Conservation (phyloP, 1,140 invertebrate species). For the Drosophila yakuba region DNA sequence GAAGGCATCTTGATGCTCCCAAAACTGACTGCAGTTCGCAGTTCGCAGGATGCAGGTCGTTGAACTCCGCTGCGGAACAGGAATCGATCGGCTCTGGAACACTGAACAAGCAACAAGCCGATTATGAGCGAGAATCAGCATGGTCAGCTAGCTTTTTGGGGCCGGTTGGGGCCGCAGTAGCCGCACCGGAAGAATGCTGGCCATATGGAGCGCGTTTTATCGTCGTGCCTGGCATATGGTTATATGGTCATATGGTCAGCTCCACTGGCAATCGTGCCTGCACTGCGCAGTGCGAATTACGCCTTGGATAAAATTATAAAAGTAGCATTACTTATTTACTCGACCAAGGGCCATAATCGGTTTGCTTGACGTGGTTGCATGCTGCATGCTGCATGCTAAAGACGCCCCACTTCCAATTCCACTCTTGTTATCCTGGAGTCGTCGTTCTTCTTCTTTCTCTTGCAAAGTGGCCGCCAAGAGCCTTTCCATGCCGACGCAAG, state of each 20-base stretch:
- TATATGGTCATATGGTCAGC: constrained; percentile 4
- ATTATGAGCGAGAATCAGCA: constrained; percentile 4
- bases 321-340: too few relatives aligned
- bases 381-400: too few relatives aligned
- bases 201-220: constrained; percentile 24
- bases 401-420: too few relatives aligned
- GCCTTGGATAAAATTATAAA: background rate
- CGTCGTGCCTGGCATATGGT: constrained; percentile 23
- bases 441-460: background rate
- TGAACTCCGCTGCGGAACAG: constrained; percentile 30
- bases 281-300: constrained; percentile 8
- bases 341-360: too few relatives aligned
- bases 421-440: background rate
- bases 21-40: background rate
- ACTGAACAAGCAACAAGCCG: constrained; percentile 19
- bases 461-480: background rate
- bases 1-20: too few relatives aligned
- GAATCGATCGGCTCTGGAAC: constrained; percentile 28
- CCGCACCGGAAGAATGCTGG: constrained; percentile 26
- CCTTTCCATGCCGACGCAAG: constrained; percentile 15
- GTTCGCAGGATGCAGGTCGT: constrained; percentile 29
- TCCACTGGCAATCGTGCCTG: constrained; percentile 5
- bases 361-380: too few relatives aligned
- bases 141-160: background rate
- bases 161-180: constrained; percentile 12